Evolutionary conservation across 1,140 invertebrate genomes (phyloP).

Genomic region (Diplogasteroides magnus): DNA sequence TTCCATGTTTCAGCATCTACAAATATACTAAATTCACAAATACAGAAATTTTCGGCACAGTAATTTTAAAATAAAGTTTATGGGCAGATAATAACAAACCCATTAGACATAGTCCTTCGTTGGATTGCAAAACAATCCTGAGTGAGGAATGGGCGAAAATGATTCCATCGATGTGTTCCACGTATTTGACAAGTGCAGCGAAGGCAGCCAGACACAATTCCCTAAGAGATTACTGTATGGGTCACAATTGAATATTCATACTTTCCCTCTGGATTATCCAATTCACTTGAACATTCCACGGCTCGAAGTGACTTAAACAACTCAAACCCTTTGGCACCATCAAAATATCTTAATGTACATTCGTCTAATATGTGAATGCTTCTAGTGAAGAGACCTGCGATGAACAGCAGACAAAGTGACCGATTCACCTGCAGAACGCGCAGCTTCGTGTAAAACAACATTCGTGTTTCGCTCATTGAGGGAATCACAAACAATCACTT

Average conservation of each 20-base stretch:
- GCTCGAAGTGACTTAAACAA: neutral
- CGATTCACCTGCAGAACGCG: neutral
- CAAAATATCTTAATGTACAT: neutral
- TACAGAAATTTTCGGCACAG: too few relatives aligned
- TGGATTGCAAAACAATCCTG: neutral
- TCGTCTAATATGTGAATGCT: too few relatives aligned
- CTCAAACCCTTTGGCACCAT: neutral
- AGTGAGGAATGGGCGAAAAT: neutral
- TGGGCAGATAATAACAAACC: neutral
- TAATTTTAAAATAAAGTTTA: too few relatives aligned
- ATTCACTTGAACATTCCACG: neutral
- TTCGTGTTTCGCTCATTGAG: neutral
- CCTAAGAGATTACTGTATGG: neutral
- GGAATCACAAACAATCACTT: neutral
- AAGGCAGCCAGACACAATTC: neutral
- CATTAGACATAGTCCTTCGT: neutral
- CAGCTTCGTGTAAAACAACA: neutral
- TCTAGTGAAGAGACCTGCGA: neutral
- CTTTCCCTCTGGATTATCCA: neutral
- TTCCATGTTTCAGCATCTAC: neutral
- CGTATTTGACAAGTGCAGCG: neutral
- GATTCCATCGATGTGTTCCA: neutral
- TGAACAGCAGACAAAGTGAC: neutral
- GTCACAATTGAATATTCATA: neutral
- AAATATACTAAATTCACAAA: too few relatives aligned